Conservation (phyloP, 2,888 invertebrate species). For the Latrodectus hesperus region DNA sequence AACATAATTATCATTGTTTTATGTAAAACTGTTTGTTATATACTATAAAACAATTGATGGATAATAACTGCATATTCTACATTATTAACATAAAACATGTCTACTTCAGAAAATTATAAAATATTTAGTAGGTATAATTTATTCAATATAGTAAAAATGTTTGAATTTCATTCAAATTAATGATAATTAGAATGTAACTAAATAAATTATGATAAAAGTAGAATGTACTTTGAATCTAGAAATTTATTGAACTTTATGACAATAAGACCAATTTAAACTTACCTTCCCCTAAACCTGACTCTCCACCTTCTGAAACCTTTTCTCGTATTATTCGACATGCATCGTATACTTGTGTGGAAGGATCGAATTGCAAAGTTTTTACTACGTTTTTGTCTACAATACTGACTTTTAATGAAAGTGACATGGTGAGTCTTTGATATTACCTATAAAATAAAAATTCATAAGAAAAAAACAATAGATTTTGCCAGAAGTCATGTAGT, state of each 20-base stretch:
- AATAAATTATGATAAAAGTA: too few species aligned
- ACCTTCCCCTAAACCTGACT: slow-evolving; percentile 85
- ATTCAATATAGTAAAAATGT: neutral
- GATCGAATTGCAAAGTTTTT: slow-evolving; percentile 98
- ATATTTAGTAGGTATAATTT: neutral
- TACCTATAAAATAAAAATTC: slow-evolving; percentile 34
- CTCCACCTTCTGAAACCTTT: slow-evolving; percentile 88
- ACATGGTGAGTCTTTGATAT: slow-evolving; percentile 73
- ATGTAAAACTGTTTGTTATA: neutral
- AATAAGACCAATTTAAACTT: slow-evolving; percentile 62
- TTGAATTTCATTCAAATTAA: too few species aligned
- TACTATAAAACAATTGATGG: too few species aligned
- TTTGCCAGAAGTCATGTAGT: too few species aligned
- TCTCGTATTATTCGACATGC: slow-evolving; percentile 96
- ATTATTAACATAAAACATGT: too few species aligned
- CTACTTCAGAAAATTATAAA: neutral
- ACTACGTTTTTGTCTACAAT: slow-evolving; percentile 80
- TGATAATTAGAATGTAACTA: too few species aligned
- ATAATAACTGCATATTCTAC: too few species aligned
- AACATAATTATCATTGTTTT: neutral
- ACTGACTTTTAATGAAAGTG: slow-evolving; percentile 77
- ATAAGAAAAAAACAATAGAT: neutral
- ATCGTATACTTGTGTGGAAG: slow-evolving; percentile 94
- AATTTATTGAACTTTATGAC: too few species aligned
- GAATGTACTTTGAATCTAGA: too few species aligned